Evolutionary conservation across 2,888 invertebrate genomes (phyloP), one percentile per base, ranked within the genome.

Genomic region (Rotaria sp.): DNA sequence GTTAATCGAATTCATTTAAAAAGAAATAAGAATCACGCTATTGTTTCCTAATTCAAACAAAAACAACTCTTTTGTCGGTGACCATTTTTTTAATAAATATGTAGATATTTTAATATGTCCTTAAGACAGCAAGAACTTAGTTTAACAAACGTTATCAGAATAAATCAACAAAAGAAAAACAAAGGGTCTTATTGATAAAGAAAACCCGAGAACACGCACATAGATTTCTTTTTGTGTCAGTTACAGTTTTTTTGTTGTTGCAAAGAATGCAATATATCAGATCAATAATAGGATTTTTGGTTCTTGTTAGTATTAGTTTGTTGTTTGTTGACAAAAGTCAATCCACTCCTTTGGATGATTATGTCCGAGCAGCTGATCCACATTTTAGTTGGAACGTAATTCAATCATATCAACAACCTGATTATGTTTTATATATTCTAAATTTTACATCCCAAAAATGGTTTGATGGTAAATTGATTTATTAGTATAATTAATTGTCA

Each of bases 371-470:
- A 41, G 86, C 88, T 0, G 89, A 89, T 84, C 85, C 87, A 13
- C 85, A 87, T 74, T 88, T 87, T 85, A 87, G 41, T 35, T 88
- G 86, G 87, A 85, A 48, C 11, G 85, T 84, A 38, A 85, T 88
- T 45, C 85, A 86, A 45, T 74, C 67, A 15, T 87, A 87, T 74
- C 67, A 86, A 67, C 86, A 87, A 18, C 84, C 84, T 18, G 88
- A 87, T 21, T 88, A 87, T 85, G 87, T 87, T 2, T 48, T 88
- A 15, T 87, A 88, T 84, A 85, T 87, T 75, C 13, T 88, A 21
- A 88, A 88, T 80, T 87, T 88, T 86, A 88, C 88, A 59, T 88
- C 88, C 85, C 88, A 88, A 85, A 87, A 87, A 86, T 88, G 88
- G 88, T 86, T 87, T 67, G 88, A 87, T 87, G 80, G 87, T 87